Percentiles rank a stretch among this genome's conserved stretches.
phyloP scores from a whole-genome alignment of 2,888 invertebrate genomes.

The Sarcophaga caerulescens region DNA sequence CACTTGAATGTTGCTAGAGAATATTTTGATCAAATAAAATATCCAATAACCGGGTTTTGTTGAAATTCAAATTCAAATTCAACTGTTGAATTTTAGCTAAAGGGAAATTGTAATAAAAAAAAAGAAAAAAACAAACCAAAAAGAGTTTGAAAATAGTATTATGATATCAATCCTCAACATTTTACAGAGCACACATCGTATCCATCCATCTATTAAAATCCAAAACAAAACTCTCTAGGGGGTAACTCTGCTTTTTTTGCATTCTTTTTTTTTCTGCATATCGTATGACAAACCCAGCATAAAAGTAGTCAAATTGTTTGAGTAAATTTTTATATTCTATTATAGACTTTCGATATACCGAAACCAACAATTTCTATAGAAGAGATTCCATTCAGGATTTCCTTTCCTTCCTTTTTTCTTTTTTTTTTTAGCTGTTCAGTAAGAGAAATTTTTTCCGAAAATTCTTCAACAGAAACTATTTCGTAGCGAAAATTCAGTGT shows the following conservation, averaged over 20 bases:
- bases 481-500: neutral
- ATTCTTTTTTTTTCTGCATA: constrained; percentile 4
- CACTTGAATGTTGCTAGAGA: constrained; percentile 1
- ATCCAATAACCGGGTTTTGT: constrained; percentile 43
- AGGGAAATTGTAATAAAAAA: constrained; percentile 42
- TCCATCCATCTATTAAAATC: neutral
- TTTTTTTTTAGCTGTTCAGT: constrained; percentile 7
- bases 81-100: constrained; percentile 54
- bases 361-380: constrained; percentile 41
- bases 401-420: neutral
- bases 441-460: constrained; percentile 34
- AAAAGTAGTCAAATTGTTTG: constrained; percentile 47
- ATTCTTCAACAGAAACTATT: constrained; percentile 37
- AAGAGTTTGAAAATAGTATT: neutral
- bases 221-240: neutral
- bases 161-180: neutral
- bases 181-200: neutral
- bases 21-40: constrained; percentile 30
- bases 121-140: neutral
- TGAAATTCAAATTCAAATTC: constrained; percentile 57
- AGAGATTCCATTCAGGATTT: constrained; percentile 17
- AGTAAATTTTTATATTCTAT: constrained; percentile 48
- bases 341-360: constrained; percentile 37
- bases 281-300: neutral
- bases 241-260: neutral